Evolutionary conservation across 2,797 vertebrate genomes (phyloP), one percentile per base, ranked within the genome.

Genomic region (Cuniculus paca): DNA sequence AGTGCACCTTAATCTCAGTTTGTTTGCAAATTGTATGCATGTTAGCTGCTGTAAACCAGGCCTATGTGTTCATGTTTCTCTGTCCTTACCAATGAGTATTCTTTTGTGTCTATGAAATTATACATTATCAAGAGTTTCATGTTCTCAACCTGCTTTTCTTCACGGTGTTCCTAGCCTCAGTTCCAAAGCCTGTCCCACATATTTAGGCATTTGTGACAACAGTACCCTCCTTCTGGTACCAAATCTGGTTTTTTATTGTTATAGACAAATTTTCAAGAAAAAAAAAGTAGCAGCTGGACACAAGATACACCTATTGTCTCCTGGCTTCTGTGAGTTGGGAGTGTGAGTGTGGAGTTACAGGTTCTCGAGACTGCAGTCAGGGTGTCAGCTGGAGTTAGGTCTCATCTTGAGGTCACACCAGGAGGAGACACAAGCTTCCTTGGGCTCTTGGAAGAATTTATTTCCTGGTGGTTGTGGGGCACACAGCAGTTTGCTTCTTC

Each of bases 121-220:
- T n/a, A 45, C 24, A 0, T 39, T 61, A 20, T 78, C 31, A 56
- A 81, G 63, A 81, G 17, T 54, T n/a, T 1, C 14, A 26, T 20
- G 12, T 85, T 60, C 70, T 65, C 78, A 70, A 20, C 75, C 48
- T 84, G 45, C 42, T 74, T 75, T 83, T 79, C 61, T 90, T 50
- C 60, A 0, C 39, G 17, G 3, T 2, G 5, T 34, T 26, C 3
- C 34, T 70, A 48, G 42, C 19, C 20, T 34, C 0, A 5, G 3
- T 28, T 63, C 58, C 65, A 84, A 75, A 90, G 68, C 36, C 58
- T 58, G 12, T 26, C 50, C n/a, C 42, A 50, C 19, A 3, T 58
- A 6, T 24, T 34, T 52, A 56, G 39, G 14, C 36, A 20, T 50
- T 52, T 80, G 13, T 91, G 52, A 36, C 6, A 22, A 56, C 72